A percentile compares a stretch with the other conserved stretches of the same genome.
Conservation (phyloP, 2,113 vertebrate species). For the Python bivittatus region DNA sequence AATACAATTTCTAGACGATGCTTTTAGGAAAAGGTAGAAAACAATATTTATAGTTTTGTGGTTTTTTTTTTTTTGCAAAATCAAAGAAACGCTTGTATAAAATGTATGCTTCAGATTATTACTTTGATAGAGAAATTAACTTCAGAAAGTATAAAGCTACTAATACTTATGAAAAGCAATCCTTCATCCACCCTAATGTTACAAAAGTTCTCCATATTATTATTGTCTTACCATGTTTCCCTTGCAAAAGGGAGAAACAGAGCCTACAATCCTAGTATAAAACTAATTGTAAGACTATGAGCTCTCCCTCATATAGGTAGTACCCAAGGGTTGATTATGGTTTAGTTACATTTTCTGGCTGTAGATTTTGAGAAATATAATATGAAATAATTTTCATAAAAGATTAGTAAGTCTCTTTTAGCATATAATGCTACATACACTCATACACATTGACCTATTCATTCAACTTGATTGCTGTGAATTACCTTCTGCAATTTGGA, state of each 20-base stretch:
- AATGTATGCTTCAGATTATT: neutral
- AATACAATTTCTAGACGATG: slow-evolving; percentile 88
- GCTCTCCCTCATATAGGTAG: neutral
- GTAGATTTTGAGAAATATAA: neutral
- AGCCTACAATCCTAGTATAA: too few species aligned
- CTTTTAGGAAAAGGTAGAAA: slow-evolving; percentile 88
- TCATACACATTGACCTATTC: neutral
- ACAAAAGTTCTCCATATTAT: neutral
- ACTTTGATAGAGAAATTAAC: neutral
- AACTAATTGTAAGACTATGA: neutral
- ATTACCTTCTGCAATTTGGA: too few species aligned
- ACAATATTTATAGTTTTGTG: neutral
- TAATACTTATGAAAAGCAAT: neutral
- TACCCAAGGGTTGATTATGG: neutral
- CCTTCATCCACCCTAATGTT: neutral
- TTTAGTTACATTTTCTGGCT: neutral
- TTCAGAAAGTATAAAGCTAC: neutral
- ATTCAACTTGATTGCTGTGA: neutral
- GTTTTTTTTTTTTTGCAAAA: slow-evolving; percentile 9
- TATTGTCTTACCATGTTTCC: neutral
- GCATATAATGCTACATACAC: neutral
- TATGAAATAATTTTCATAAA: neutral
- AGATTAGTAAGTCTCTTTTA: neutral
- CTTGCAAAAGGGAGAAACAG: neutral
- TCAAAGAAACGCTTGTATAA: neutral